Evolutionary conservation across 2,888 invertebrate genomes (phyloP), one percentile per base, ranked within the genome.

Genomic region (Junonia oenone): DNA sequence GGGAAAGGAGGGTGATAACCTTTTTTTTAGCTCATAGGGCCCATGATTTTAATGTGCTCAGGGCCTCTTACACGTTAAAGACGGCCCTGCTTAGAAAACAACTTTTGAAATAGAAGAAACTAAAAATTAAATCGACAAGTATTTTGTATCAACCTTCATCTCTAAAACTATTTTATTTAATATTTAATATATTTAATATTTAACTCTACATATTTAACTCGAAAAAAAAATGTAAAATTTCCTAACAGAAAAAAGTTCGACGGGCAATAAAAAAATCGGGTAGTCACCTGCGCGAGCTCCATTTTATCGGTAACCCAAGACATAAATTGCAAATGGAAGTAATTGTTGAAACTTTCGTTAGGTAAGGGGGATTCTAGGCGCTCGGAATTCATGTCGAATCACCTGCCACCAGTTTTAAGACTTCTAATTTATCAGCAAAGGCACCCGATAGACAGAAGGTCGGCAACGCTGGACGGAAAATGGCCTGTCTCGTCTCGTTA

Each of bases 331-430:
- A 75, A 81, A 80, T 79, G 78, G 82, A 84, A 84, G 86, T 87
- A 87, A 88, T 87, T 85, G 87, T 81, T 83, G 81, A 82, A 88
- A 86, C 79, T 88, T 88, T 83, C 73, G 75, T 75, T 76, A 73
- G 78, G 75, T 75, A 76, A 74, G 72, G 73, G 72, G 75, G 76
- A 78, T 17, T 40, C 75, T 76, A 78, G 71, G 68, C 71, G 75
- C 75, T 73, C 80, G 56, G 78, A 87, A 86, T 85, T 87, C 83
- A 78, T 80, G 78, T 81, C 78, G 83, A 86, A 92, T 92, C 92
- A 92, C 91, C 91, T 92, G 92, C 91, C 92, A 91, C 87, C 82
- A 88, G 86, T 89, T 90, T 86, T 89, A 91, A 91, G 90, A 87
- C 89, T 83, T 83, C 91, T 90, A 91, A 92, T 92, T 92, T 92